Evolutionary conservation across 1,140 invertebrate species (phyloP), one percentile per base, ranked within the genome.

Genomic region (Nautilus pompilius): DNA sequence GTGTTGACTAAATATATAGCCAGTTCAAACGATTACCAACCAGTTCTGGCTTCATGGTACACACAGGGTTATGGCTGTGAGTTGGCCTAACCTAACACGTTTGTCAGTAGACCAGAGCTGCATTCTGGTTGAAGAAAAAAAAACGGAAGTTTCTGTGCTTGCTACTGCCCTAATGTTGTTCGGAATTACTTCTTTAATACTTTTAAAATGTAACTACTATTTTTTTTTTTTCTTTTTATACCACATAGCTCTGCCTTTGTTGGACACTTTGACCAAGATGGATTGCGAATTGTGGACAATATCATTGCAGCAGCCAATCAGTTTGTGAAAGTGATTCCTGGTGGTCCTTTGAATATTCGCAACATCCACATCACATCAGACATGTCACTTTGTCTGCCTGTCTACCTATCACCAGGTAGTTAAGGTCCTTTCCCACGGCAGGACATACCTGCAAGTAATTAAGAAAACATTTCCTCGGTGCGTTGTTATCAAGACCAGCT

Each of bases 311-410:
- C 69, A 22, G 57, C 63, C 10, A 57, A 70, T 10, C 62, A 65
- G 33, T 41, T 79, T 10, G n/a, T 62, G 2, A 36, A 62, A n/a
- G 63, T 20, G 15, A 60, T 79, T 24, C 70, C 73, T 33, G 75
- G 77, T 15, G 77, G 77, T 34, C 17, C 66, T 36, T 36, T 54
- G n/a, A 79, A 79, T 56, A 71, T 78, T 20, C 63, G 66, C 48
- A 70, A 51, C 58, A 41, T 78, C 5, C 62, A 71, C 53, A 58
- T 79, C 8, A 77, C 73, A 62, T 73, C 70, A 3, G 30, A 54
- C 15, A 29, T 54, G 0, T 77, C 76, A 2, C 26, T 66, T 20
- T 49, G 70, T 20, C 48, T 79, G 22, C 73, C 76, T 32, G 28
- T 79, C 10, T 77, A 72, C 60, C 24, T 74, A 15, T 67, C 69